phyloP scores from a whole-genome alignment of 2,113 vertebrate genomes.

The Phyllostomus hastatus region DNA sequence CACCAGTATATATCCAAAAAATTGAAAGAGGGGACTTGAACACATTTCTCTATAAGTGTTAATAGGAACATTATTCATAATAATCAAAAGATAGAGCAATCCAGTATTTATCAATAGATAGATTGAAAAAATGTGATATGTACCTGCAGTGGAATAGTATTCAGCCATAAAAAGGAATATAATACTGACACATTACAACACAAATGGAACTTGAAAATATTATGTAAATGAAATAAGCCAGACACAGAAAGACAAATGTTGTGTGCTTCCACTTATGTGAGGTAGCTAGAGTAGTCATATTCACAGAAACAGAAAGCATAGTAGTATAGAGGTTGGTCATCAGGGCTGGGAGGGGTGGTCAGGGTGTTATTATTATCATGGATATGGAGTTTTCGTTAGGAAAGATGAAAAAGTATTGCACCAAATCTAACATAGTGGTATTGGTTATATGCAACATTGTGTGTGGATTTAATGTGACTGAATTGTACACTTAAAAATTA shows the following conservation, averaged over 20 bases:
- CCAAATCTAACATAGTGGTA: not conserved
- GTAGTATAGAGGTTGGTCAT: not conserved
- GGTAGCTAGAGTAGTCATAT: not conserved
- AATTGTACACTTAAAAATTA: not conserved
- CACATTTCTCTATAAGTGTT: not conserved
- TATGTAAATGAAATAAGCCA: not conserved
- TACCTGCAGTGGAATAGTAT: no score
- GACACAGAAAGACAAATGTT: not conserved
- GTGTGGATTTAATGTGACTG: not conserved
- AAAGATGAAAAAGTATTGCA: not conserved
- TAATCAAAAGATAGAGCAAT: not conserved
- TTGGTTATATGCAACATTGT: not conserved
- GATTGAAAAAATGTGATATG: not conserved
- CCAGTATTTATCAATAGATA: not conserved
- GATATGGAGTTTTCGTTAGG: not conserved
- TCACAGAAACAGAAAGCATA: not conserved
- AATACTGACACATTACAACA: not conserved
- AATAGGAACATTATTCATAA: not conserved
- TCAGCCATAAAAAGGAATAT: not conserved
- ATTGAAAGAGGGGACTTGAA: not conserved
- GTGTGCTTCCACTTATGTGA: not conserved
- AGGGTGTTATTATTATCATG: not conserved
- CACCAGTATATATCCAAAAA: not conserved
- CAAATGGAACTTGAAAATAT: not conserved
- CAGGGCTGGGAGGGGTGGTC: no score